Conservation (phyloP, 2,113 vertebrate genomes). For the Cyphomyrus plagiostoma region DNA sequence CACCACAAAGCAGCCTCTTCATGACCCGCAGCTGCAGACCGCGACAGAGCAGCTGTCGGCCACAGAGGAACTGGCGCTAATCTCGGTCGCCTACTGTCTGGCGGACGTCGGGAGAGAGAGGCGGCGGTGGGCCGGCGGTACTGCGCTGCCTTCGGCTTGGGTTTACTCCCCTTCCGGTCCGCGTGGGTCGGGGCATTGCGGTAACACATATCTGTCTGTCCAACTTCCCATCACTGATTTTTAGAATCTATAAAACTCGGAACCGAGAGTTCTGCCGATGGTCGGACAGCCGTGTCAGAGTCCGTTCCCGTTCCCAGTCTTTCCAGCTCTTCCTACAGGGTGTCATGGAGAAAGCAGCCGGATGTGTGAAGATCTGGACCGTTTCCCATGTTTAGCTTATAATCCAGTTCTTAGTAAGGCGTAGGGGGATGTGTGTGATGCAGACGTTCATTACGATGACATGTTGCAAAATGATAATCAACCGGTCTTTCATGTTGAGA, state of each 20-base stretch:
- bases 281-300: background rate
- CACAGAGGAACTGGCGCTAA: background rate
- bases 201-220: background rate
- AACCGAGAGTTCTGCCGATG: background rate
- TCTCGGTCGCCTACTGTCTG: background rate
- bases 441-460: background rate
- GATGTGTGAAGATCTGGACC: background rate
- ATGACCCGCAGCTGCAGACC: background rate
- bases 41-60: background rate
- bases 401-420: background rate
- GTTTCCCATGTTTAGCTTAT: background rate
- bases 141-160: background rate
- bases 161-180: background rate
- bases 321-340: background rate
- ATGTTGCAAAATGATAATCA: background rate
- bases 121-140: background rate
- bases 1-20: slow-evolving; percentile 1
- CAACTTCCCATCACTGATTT: background rate
- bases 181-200: background rate
- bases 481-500: background rate
- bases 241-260: background rate
- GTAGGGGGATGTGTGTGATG: background rate
- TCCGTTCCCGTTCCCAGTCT: background rate
- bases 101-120: background rate
- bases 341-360: background rate